Percentiles rank a stretch among this genome's conserved stretches.
phyloP scores from a whole-genome alignment of 2,888 invertebrate species.

The Drosophila diplacantha region DNA sequence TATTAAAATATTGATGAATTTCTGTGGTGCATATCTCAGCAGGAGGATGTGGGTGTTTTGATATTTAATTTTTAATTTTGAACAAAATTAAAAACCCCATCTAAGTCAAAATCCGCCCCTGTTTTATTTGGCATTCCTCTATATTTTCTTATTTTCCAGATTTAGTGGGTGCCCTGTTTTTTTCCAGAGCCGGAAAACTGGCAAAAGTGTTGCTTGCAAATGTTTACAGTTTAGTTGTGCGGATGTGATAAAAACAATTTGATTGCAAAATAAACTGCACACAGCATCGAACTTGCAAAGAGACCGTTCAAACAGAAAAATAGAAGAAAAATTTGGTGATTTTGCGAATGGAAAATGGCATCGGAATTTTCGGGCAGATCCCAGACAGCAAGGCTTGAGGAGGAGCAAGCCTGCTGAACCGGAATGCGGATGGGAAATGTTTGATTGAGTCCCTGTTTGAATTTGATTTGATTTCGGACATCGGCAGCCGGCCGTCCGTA shows the following conservation, averaged over 20 bases:
- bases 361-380: slow-evolving; percentile 30
- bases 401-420: slow-evolving; percentile 34
- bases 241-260: slow-evolving; percentile 55
- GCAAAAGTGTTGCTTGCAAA: slow-evolving; percentile 49
- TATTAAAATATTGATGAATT: neutral
- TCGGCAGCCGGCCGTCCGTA: slow-evolving; percentile 21
- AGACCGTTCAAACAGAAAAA: slow-evolving; percentile 9
- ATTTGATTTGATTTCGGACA: slow-evolving; percentile 44
- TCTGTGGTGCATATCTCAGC: no score
- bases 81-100: neutral
- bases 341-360: slow-evolving; percentile 40
- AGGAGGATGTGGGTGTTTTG: no score
- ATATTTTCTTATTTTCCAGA: slow-evolving; percentile 32
- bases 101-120: neutral
- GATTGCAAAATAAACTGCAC: slow-evolving; percentile 49
- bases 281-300: slow-evolving; percentile 7
- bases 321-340: slow-evolving; percentile 9
- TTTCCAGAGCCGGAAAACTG: slow-evolving; percentile 31
- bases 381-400: slow-evolving; percentile 17
- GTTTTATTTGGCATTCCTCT: slow-evolving; percentile 17
- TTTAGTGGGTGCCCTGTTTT: slow-evolving; percentile 18
- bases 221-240: slow-evolving; percentile 52
- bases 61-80: no score
- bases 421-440: slow-evolving; percentile 43
- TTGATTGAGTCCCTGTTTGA: slow-evolving; percentile 45